phyloP scores from a whole-genome alignment of 2,113 vertebrate genomes.

The Spheniscus mendiculus region DNA sequence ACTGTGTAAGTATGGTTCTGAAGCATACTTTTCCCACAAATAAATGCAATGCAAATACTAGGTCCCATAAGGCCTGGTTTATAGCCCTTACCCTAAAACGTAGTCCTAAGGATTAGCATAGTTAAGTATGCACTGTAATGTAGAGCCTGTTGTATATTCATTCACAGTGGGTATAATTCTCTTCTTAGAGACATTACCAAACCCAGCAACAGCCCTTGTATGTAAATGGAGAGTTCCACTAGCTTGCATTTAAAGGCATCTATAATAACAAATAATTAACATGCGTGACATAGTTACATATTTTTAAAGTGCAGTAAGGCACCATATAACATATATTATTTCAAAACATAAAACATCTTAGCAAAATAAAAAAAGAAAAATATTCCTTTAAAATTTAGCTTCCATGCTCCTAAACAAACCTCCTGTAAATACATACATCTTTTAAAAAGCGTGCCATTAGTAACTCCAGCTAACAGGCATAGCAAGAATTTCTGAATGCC shows the following conservation, averaged over 20 bases:
- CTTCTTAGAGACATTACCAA: background rate
- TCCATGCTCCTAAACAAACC: background rate
- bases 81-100: slow-evolving; percentile 17
- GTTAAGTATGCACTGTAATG: background rate
- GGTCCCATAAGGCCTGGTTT: background rate
- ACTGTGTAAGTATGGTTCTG: background rate
- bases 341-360: background rate
- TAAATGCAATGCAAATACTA: slow-evolving; percentile 15
- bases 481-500: background rate
- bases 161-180: slow-evolving; percentile 14
- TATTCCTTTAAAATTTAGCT: background rate
- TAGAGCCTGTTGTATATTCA: slow-evolving; percentile 1
- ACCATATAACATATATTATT: background rate
- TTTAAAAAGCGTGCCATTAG: background rate
- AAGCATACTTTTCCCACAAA: background rate
- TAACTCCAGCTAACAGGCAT: background rate
- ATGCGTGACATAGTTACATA: background rate
- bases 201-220: background rate
- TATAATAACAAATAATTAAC: background rate
- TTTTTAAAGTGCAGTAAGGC: background rate
- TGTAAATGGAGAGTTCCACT: background rate
- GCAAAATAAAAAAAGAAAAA: background rate
- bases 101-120: slow-evolving; percentile 12
- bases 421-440: background rate
- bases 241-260: background rate